Base-by-base conservation (phyloP, 2,888 invertebrate genomes). In the Galerucella calmariensis region DNA sequence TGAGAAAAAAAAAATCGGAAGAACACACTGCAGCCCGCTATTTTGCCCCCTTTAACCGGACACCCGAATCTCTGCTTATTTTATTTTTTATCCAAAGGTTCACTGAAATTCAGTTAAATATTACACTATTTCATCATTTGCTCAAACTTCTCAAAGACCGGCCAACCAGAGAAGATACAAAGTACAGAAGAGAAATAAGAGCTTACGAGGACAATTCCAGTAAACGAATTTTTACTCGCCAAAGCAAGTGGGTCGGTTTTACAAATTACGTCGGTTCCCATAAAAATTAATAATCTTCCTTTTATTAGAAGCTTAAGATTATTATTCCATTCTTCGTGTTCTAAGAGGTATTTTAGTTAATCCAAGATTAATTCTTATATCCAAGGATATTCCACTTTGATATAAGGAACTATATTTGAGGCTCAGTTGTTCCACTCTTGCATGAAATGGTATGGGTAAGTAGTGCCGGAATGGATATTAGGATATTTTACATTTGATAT, bases 291-390 rank as follows among this genome's bases (percentile, higher is more conserved):
- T 53, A 53, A n/a, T 53, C 4, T n/a, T 53, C n/a, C 5, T 63
- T 16, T n/a, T 16, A 44, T 44, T 63, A 63, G 44, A 44, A 44
- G 27, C 35, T 44, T 44, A 62, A 62, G 62, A 62, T n/a, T 41
- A 62, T 62, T 41, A 62, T 41, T 44, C 16, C 35, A n/a, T 63
- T 63, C 44, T 63, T 63, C 16, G 16, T 44, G n/a, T 16, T 63
- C 44, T 41, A 44, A 41, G 8, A 63, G 41, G 44, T 63, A 63
- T n/a, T 35, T 44, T 44, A 44, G 14, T 63, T 63, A 63, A 63
- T 44, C 63, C 63, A 11, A 41, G 63, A 63, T 63, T 63, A 63
- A 63, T 63, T 63, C 44, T 63, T 16, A 63, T 63, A 11, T 16
- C 62, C 62, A 16, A 6, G 41, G 41, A 62, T 62, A 41, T 62